Percentiles rank a stretch among this genome's conserved stretches.
phyloP scores from a whole-genome alignment of 2,113 vertebrate species.

The Condylura cristata region DNA sequence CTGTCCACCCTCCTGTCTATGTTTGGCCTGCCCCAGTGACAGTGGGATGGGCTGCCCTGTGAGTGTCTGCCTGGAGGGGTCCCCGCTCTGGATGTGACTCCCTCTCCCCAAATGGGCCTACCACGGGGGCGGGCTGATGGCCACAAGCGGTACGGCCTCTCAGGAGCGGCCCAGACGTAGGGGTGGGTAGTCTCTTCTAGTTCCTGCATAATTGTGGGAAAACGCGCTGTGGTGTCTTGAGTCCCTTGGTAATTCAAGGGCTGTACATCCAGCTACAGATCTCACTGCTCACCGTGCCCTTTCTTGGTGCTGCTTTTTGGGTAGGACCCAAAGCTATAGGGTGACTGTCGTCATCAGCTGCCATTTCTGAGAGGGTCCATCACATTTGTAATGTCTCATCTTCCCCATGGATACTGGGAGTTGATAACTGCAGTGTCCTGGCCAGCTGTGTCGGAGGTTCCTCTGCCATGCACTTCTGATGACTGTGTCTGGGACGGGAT shows the following conservation, averaged over 20 bases:
- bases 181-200: conserved; percentile 7
- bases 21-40: conserved; percentile 93
- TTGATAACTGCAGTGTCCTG: neutral
- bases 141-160: conserved; percentile 61
- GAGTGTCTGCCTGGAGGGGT: conserved; percentile 80
- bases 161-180: conserved; percentile 41
- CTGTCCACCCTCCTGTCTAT: conserved; percentile 91
- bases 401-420: neutral
- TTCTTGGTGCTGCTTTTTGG: conserved; percentile 77
- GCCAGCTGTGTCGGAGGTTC: neutral
- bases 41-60: conserved; percentile 81
- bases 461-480: neutral
- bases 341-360: conserved; percentile 58
- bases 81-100: conserved; percentile 73
- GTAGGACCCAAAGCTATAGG: conserved; percentile 53
- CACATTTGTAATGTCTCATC: conserved; percentile 9
- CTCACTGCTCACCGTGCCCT: conserved; percentile 64
- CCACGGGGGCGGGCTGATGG: conserved; percentile 74
- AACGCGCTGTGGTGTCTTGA: neutral
- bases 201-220: conserved; percentile 59
- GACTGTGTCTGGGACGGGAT: neutral
- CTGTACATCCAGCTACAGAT: conserved; percentile 28
- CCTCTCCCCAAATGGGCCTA: conserved; percentile 63
- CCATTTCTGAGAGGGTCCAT: conserved; percentile 51
- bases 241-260: conserved; percentile 68